Conservation (phyloP, 2,797 vertebrate genomes). For the Manis javanica region DNA sequence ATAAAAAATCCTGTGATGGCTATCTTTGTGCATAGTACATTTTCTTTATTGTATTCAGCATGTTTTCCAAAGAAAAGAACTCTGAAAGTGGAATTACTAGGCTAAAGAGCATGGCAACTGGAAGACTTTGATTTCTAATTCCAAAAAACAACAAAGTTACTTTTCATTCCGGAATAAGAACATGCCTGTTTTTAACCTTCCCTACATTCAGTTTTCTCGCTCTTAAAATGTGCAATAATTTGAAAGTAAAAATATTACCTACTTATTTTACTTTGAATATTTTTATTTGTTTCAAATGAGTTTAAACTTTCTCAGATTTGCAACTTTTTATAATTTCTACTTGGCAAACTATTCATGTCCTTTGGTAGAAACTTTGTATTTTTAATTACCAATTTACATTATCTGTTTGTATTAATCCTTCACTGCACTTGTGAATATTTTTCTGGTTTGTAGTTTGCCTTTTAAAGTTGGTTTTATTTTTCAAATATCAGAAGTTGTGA, state of each 20-base stretch:
- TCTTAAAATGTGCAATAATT: slow-evolving; percentile 14
- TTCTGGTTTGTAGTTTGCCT: neutral
- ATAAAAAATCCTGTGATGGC: neutral
- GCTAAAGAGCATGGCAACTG: neutral
- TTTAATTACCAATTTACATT: neutral
- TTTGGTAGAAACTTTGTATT: neutral
- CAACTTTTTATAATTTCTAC: neutral
- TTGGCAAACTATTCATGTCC: neutral
- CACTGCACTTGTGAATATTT: neutral
- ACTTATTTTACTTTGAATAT: slow-evolving; percentile 29
- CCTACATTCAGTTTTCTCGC: neutral
- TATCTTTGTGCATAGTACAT: neutral
- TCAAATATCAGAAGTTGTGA: neutral
- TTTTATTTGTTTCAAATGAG: neutral
- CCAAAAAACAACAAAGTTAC: neutral
- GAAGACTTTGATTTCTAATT: neutral
- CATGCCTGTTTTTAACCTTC: neutral
- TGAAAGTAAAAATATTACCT: neutral
- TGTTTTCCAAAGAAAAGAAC: neutral
- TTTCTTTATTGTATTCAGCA: slow-evolving; percentile 16
- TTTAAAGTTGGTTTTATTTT: slow-evolving; percentile 18
- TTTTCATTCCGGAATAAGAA: neutral
- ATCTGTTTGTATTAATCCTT: neutral
- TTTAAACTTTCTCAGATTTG: neutral
- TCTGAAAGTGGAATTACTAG: neutral